Evolutionary conservation across 2,797 vertebrate genomes (phyloP), one percentile per base, ranked within the genome.

Genomic region (Micromesistius poutassou): DNA sequence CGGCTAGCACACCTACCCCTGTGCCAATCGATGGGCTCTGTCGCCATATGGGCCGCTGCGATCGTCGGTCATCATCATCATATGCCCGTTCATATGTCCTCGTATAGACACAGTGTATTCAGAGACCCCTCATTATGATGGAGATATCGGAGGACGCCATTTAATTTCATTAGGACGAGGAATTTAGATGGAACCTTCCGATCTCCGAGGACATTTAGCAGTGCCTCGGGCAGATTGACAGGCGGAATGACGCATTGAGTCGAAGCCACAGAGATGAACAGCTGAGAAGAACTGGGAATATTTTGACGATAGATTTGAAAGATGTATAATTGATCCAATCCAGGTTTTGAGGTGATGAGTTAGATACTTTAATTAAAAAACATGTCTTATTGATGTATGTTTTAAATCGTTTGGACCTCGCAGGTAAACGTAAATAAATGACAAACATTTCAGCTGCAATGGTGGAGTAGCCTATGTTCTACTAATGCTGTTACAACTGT

Each of bases 131-230:
- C 93, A 94, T 93, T 94, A 93, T 91, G 93, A 94, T 86, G 91
- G 93, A 90, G 93, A 93, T 87, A 89, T 81, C 90, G 89, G 90
- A 93, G 94, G 91, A 85, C 88, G 87, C 91, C 93, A 90, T 93
- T 95, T 95, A 94, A 97, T 97, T 96, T 96, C 95, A 96, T 97
- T 97, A 96, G 94, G 46, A 94, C 90, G 93, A 90, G 93, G 94
- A 95, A 96, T 96, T 95, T 94, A 95, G 96, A 97, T 97, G 95
- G 95, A 96, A 96, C 95, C 96, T 95, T n/a, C 93, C 92, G 94
- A 96, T 96, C 96, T 96, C 95, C 76, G 93, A 96, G 95, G 96
- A 96, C 95, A 93, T 94, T 94, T 94, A 93, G 93, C 87, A 87
- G 87, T 80, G 89, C 93, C 92, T 92, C 90, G 90, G 93, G 93